These are phyloP conservation scores for Rhimphoctona megacephalus DNA, from an alignment of 2,888 invertebrate genomes.

Conservation along the genomic window DNA sequence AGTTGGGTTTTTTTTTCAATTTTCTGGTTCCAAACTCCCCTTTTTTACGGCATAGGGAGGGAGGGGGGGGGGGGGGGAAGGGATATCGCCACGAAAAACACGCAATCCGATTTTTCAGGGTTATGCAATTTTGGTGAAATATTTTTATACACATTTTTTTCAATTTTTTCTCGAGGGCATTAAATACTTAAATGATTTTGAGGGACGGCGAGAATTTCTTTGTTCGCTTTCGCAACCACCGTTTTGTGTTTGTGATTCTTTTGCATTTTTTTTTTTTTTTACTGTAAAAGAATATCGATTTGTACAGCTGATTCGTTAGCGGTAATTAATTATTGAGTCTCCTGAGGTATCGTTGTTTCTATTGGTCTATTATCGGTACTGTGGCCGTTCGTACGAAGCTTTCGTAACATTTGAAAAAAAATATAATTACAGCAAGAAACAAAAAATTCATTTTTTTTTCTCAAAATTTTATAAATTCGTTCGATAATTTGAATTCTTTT, in stretches of 20 bases:
- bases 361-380: slow-evolving; percentile 83
- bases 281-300: slow-evolving; percentile 85
- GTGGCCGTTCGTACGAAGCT: slow-evolving; percentile 76
- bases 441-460: no score
- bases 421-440: not conserved
- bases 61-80: not conserved
- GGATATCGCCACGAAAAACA: slow-evolving; percentile 47
- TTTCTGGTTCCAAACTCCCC: slow-evolving; percentile 48
- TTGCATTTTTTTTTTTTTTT: slow-evolving; percentile 70
- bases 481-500: not conserved
- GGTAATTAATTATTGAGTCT: slow-evolving; percentile 84
- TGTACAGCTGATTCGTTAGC: slow-evolving; percentile 83
- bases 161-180: not conserved
- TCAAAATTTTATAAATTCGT: not conserved
- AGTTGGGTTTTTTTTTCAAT: slow-evolving; percentile 52
- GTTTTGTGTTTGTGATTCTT: slow-evolving; percentile 52
- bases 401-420: slow-evolving; percentile 23
- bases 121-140: slow-evolving; percentile 44
- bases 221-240: not conserved
- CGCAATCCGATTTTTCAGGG: slow-evolving; percentile 44
- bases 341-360: slow-evolving; percentile 85
- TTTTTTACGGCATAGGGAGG: slow-evolving; percentile 15
- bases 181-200: slow-evolving; percentile 50
- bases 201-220: slow-evolving; percentile 21
- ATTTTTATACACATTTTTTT: slow-evolving; percentile 17